Base-by-base conservation (phyloP, 2,888 invertebrate genomes). In the Adelognathus sp. region DNA sequence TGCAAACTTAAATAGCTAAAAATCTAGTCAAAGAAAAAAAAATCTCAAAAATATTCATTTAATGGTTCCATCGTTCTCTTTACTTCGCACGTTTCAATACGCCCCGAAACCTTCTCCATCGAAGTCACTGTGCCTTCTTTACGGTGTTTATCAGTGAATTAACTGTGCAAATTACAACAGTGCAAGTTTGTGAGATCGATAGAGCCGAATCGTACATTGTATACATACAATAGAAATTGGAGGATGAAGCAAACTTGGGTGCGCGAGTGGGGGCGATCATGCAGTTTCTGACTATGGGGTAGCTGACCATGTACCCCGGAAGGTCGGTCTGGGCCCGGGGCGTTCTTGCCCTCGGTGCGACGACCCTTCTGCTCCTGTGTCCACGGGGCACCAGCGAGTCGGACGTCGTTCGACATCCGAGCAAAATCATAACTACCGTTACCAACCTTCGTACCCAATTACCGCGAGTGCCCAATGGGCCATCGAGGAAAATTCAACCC, bases 271-370 rank as follows among this genome's bases (percentile, higher is more conserved):
- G 60, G 82, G 70, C 72, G 79, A 80, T 76, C 18, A 60, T 73
- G 74, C 73, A 81, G 39, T 52, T 61, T 73, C 41, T 85, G 86
- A 89, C 84, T 87, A 90, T 89, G 90, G 90, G 90, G 89, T 90
- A 88, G 88, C 83, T n/a, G 78, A 81, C 78, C 78, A 90, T 90
- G 90, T 83, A 84, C 85, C 86, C 83, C 82, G 87, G 86, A 86
- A 89, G 84, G 85, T 86, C 84, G 80, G 70, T 81, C 70, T 86
- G 87, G 87, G 81, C 80, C 83, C 83, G 84, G 88, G 87, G 87
- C 88, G 80, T 86, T 75, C 60, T 85, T 80, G 88, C 87, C 88
- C 87, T 88, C 80, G 86, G 86, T 67, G 81, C 82, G 78, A 83
- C 84, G 82, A 83, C 76, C 79, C 78, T 87, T 61, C 71, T 86